Percentiles rank a stretch among this genome's conserved stretches.
Conservation (phyloP, 2,888 invertebrate species). For the Campopleginae sp. region DNA sequence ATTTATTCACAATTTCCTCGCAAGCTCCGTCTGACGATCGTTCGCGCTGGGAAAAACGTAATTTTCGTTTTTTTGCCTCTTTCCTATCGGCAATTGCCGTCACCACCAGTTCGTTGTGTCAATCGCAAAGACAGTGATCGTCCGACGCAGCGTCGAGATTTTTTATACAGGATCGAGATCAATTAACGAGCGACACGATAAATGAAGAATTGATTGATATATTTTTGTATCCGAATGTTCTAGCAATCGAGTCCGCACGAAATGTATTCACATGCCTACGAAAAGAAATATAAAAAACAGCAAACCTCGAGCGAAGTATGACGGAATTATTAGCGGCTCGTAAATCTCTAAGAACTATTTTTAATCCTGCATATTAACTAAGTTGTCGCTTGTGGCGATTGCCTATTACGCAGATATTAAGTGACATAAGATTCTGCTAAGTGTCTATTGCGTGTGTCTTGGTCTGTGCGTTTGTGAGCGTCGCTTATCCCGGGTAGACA, state of each 20-base stretch:
- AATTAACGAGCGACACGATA: slow-evolving; percentile 30
- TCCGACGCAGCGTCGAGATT: not conserved
- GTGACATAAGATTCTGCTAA: slow-evolving; percentile 55
- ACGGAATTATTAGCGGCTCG: slow-evolving; percentile 5
- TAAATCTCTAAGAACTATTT: slow-evolving; percentile 13
- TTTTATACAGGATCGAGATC: not conserved
- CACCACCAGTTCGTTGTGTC: not conserved
- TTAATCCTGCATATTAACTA: slow-evolving; percentile 21
- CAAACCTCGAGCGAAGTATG: not conserved
- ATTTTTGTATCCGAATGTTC: slow-evolving; percentile 32
- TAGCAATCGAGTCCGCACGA: not conserved
- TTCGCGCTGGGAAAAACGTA: not conserved
- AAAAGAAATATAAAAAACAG: not conserved
- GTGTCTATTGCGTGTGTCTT: not conserved
- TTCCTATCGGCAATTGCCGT: not conserved
- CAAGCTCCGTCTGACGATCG: not conserved
- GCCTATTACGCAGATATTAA: slow-evolving; percentile 37
- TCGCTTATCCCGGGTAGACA: slow-evolving; percentile 26
- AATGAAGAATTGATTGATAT: slow-evolving; percentile 42
- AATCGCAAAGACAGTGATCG: not conserved
- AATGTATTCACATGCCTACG: not conserved
- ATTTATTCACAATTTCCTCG: not conserved
- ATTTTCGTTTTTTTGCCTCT: not conserved
- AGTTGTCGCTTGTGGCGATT: slow-evolving; percentile 33
- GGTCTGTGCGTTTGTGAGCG: not conserved